Evolutionary conservation across 2,113 vertebrate species (phyloP).

Genomic region (Stercorarius parasiticus): DNA sequence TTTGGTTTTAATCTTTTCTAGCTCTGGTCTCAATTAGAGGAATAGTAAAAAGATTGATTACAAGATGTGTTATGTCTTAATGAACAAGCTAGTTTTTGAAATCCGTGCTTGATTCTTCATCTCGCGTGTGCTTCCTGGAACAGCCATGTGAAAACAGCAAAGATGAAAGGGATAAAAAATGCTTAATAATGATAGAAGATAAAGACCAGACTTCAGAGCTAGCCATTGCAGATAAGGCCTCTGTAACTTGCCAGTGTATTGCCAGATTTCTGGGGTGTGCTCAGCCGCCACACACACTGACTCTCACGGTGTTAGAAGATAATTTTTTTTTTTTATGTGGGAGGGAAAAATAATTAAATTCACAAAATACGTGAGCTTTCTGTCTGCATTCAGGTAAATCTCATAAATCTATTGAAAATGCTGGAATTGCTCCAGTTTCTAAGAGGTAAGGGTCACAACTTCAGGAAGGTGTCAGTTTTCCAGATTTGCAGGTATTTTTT

Average conservation of each 20-base stretch:
- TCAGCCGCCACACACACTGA: rapidly evolving
- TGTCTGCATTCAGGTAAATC: background rate
- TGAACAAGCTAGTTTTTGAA: background rate
- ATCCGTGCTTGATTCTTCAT: background rate
- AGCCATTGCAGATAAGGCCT: background rate
- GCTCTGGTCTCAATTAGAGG: background rate
- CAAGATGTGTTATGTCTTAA: no score
- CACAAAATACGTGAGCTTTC: background rate
- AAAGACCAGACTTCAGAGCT: rapidly evolving
- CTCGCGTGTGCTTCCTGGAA: background rate
- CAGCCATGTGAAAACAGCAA: background rate
- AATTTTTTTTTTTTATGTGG: background rate
- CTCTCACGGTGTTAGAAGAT: background rate
- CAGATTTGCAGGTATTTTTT: background rate
- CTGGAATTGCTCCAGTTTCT: no score
- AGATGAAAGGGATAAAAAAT: background rate
- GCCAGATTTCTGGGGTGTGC: background rate
- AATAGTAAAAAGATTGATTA: background rate
- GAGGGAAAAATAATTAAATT: background rate
- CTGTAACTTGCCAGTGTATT: no score
- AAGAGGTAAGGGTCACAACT: no score
- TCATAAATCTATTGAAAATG: no score
- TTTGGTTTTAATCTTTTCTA: background rate
- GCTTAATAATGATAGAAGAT: background rate
- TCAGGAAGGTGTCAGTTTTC: background rate